phyloP scores from a whole-genome alignment of 1,140 invertebrate genomes.

The Vanessa tameamea region DNA sequence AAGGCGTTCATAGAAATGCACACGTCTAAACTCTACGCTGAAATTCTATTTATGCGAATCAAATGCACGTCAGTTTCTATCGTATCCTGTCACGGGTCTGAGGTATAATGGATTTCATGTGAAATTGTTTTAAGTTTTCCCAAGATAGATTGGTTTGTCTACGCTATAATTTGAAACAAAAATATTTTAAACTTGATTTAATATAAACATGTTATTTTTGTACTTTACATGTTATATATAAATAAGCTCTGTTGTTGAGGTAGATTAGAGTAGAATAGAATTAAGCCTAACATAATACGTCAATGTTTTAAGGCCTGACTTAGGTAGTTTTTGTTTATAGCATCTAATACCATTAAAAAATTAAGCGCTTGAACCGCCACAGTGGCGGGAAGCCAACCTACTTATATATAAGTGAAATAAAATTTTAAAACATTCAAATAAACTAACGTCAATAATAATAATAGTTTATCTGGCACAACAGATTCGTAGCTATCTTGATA shows the following conservation, averaged over 20 bases:
- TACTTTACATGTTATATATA: too few relatives aligned
- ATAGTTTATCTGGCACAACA: background rate
- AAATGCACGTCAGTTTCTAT: conserved; percentile 34
- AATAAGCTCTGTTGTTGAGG: too few relatives aligned
- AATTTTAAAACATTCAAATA: background rate
- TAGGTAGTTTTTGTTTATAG: too few relatives aligned
- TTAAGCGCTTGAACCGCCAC: too few relatives aligned
- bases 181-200: too few relatives aligned
- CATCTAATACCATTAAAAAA: too few relatives aligned
- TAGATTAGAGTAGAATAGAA: too few relatives aligned
- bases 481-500: background rate
- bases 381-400: too few relatives aligned
- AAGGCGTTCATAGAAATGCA: conserved; percentile 37
- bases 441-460: background rate
- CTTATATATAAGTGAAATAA: too few relatives aligned
- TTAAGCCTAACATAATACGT: too few relatives aligned
- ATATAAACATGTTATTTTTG: too few relatives aligned
- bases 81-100: conserved; percentile 25
- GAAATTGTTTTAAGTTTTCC: conserved; percentile 30
- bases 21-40: conserved; percentile 37
- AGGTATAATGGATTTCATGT: conserved; percentile 34
- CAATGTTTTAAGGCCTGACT: too few relatives aligned
- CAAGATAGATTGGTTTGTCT: background rate
- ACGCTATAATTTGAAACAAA: background rate
- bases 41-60: conserved; percentile 56